Conservation (phyloP, 2,797 vertebrate genomes). For the Cynodonichthys magdalenae region DNA sequence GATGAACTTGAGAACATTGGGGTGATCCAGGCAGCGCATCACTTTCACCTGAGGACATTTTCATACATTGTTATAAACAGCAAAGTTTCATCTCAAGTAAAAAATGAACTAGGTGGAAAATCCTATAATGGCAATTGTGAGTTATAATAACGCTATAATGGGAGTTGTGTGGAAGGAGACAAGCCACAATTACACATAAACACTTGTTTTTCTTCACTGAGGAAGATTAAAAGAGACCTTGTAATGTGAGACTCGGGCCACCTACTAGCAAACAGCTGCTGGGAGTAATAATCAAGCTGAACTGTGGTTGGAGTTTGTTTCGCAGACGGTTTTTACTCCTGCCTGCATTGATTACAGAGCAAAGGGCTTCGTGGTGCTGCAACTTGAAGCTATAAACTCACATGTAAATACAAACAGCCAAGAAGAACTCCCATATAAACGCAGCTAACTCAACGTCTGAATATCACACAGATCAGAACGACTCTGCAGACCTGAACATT, state of each 20-base stretch:
- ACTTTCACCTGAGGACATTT: conserved; percentile 90
- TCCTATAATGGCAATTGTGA: too few relatives aligned
- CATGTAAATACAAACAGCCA: conserved; percentile 9
- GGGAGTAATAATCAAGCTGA: background rate
- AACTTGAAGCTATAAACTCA: conserved; percentile 21
- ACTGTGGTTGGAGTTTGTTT: conserved; percentile 8
- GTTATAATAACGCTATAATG: too few relatives aligned
- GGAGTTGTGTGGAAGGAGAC: background rate
- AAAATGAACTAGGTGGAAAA: background rate
- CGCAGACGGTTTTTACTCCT: conserved; percentile 7
- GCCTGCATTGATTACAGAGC: conserved; percentile 45
- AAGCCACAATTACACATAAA: conserved; percentile 17
- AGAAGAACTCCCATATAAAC: conserved; percentile 21
- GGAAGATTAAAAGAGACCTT: conserved; percentile 19
- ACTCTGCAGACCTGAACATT: too few relatives aligned
- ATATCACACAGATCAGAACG: background rate
- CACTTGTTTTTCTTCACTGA: background rate
- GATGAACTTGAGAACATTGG: conserved; percentile 95
- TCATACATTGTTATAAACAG: background rate
- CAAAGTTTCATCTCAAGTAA: background rate
- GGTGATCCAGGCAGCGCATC: conserved; percentile 96
- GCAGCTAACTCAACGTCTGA: conserved; percentile 18
- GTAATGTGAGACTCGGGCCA: conserved; percentile 30
- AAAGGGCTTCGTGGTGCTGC: conserved; percentile 24
- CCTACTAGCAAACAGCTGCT: conserved; percentile 46